These are phyloP conservation scores for Planiliza haematocheilus DNA, from an alignment of 2,113 vertebrate genomes.

Conservation along the genomic window DNA sequence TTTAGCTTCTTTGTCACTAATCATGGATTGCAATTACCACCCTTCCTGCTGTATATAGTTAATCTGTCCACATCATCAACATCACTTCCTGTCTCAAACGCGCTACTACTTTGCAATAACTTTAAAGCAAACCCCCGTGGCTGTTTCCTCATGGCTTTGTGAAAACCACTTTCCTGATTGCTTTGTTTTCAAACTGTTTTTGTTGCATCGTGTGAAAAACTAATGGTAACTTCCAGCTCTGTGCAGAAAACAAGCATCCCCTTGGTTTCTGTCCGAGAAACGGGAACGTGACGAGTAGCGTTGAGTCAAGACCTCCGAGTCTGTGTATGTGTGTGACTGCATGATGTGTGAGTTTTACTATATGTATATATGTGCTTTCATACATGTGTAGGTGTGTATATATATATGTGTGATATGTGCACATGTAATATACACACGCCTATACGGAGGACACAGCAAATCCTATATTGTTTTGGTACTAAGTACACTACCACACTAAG, in stretches of 20 bases:
- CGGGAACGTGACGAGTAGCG: constrained; percentile 44
- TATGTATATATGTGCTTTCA: constrained; percentile 75
- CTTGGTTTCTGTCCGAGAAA: constrained; percentile 24
- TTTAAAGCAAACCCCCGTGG: constrained; percentile 6
- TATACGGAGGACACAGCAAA: constrained; percentile 64
- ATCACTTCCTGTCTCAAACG: constrained; percentile 23
- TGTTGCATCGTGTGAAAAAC: constrained; percentile 38
- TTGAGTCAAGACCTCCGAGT: constrained; percentile 39
- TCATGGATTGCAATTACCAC: constrained; percentile 42
- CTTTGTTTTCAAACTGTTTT: constrained; percentile 42
- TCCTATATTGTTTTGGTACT: constrained; percentile 76
- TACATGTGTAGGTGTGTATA: constrained; percentile 61
- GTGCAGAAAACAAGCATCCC: constrained; percentile 27
- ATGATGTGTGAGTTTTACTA: constrained; percentile 70
- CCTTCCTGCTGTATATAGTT: constrained; percentile 57
- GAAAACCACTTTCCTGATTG: constrained; percentile 1
- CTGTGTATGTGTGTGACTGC: constrained; percentile 62
- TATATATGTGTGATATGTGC: constrained; percentile 56
- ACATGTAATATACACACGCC: constrained; percentile 80
- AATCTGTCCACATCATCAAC: constrained; percentile 10
- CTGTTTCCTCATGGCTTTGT: constrained; percentile 22
- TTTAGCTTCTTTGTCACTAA: constrained; percentile 36
- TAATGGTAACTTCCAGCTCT: constrained; percentile 8
- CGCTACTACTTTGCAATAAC: constrained; percentile 29
- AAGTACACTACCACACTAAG: constrained; percentile 75